Base-by-base conservation (phyloP, 2,113 vertebrate genomes). In the Myrmecophaga tridactyla region DNA sequence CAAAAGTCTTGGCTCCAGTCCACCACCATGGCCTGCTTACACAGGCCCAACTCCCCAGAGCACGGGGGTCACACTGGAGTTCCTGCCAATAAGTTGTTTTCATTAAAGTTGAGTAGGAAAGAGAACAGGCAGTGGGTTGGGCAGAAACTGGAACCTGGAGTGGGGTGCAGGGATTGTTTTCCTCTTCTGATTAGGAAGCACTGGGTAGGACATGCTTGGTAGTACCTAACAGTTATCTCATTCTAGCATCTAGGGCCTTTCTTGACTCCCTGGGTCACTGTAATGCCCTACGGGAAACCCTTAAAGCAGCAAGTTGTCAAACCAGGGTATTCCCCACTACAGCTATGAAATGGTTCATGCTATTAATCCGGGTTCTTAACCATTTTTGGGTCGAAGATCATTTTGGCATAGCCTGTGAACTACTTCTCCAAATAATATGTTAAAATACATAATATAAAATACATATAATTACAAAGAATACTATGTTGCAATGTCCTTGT, bases 1-100 rank as follows among this genome's bases (percentile, higher is more conserved):
- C 87, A 62, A n/a, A 94, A 87, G 85, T 92, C 90, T 96, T 97
- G 97, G 96, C 95, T 95, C 75, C 56, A 1, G 34, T 94, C 94
- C 96, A 97, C 77, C 73, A 43, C 3, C 0, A 0, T 29, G 82
- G 96, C 95, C 96, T 97, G 90, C 90, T 96, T 39, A 95, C 81
- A 96, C 92, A 97, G 80, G 97, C 96, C 96, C 56, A 14, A n/a
- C 67, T 78, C 87, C 75, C 86, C 65, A 56, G 92, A 93, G 86
- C 80, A 36, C 83, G 23, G 34, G 48, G 89, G 80, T 90, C 51
- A 1, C 82, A 4, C 15, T 60, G 70, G 8, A 72, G 78, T 89
- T 15, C 4, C 67, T 94, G 81, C 65, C 87, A 88, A 83, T 56
- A 91, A 77, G 25, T 29, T 46, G 41, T 23, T 86, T 87, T 94